A percentile compares a stretch with the other conserved stretches of the same genome.
Evolutionary conservation across 1,140 invertebrate genomes (phyloP).

Genomic region (Oreohelix idahoensis): DNA sequence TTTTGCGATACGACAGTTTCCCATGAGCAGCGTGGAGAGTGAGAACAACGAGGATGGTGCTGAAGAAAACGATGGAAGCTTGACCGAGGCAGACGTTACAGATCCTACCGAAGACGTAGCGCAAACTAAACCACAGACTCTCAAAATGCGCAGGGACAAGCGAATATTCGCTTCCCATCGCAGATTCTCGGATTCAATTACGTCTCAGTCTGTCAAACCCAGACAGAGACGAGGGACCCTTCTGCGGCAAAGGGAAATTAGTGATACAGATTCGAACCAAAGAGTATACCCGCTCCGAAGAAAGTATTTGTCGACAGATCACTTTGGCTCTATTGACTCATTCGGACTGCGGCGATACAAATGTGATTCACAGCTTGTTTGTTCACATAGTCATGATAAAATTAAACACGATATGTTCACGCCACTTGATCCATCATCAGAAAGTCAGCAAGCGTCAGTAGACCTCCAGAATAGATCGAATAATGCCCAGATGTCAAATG

Average conservation of each 20-base stretch:
- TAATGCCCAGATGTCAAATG: background rate
- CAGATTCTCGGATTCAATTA: background rate
- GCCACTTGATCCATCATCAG: background rate
- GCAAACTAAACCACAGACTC: background rate
- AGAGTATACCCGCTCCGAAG: background rate
- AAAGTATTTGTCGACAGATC: background rate
- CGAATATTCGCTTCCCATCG: background rate
- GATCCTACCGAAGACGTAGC: background rate
- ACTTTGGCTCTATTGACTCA: background rate
- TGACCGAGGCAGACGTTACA: background rate
- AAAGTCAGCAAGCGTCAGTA: background rate
- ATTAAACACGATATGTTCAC: background rate
- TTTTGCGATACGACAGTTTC: slow-evolving; percentile 38
- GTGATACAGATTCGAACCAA: background rate
- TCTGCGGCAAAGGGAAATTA: background rate
- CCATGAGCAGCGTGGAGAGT: slow-evolving; percentile 31
- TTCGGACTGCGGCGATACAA: background rate
- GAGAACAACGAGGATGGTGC: background rate
- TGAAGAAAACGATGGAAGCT: background rate
- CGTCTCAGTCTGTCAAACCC: background rate
- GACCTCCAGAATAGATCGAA: background rate
- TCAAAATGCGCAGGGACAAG: background rate
- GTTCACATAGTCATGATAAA: background rate
- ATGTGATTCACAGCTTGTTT: background rate
- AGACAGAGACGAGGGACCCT: background rate